Percentiles rank a stretch among this genome's conserved stretches.
These are phyloP conservation scores for Eclectus roratus DNA, from an alignment of 2,113 vertebrate genomes.

Conservation along the genomic window DNA sequence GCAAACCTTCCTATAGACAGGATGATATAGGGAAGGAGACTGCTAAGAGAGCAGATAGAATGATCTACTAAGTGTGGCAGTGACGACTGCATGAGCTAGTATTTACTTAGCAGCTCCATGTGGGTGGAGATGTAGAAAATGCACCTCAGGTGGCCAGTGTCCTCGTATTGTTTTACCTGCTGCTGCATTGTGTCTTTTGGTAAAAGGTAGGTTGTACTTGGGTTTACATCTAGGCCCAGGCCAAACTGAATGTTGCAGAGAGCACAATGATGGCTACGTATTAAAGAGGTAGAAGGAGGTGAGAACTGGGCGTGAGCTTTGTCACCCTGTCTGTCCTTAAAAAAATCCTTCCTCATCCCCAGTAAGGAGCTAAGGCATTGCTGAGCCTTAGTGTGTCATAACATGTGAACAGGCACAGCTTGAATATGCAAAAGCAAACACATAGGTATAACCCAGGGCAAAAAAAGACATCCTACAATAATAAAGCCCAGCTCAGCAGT, in stretches of 20 bases:
- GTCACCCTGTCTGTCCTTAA: background rate
- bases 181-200: background rate
- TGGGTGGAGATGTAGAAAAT: background rate
- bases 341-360: background rate
- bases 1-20: background rate
- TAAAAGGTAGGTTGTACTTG: background rate
- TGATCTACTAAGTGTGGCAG: background rate
- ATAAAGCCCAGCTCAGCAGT: background rate
- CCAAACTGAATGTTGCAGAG: background rate
- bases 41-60: background rate
- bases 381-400: background rate
- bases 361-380: background rate
- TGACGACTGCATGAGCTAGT: background rate
- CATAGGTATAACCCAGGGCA: background rate
- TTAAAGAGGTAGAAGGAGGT: background rate
- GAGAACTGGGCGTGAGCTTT: background rate
- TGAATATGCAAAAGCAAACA: background rate
- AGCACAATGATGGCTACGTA: background rate
- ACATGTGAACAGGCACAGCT: background rate
- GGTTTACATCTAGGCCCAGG: background rate
- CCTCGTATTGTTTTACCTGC: background rate
- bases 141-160: background rate
- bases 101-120: background rate
- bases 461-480: background rate
- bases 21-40: background rate